phyloP scores from a whole-genome alignment of 2,888 invertebrate species.

The Drosophila algonquin region DNA sequence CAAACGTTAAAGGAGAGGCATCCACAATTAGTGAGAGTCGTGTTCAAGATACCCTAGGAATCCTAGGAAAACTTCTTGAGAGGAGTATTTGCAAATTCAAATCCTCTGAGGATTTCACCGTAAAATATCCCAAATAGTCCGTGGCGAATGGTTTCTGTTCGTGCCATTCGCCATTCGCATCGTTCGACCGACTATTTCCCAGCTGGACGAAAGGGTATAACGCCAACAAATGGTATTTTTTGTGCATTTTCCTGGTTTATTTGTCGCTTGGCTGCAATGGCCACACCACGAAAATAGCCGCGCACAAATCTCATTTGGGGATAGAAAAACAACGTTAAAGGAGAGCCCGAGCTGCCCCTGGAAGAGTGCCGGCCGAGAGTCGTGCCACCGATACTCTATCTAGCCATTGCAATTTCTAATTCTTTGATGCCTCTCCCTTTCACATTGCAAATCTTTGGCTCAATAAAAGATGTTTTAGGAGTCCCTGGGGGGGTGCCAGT shows the following conservation, averaged over 20 bases:
- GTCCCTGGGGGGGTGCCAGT: constrained; percentile 33
- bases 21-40: not conserved
- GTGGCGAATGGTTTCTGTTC: too few species aligned
- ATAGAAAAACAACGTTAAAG: not conserved
- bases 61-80: not conserved
- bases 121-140: too few species aligned
- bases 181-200: not conserved
- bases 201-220: not conserved
- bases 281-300: not conserved
- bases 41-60: constrained; percentile 20
- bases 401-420: not conserved
- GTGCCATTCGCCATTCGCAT: too few species aligned
- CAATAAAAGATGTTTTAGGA: constrained; percentile 30
- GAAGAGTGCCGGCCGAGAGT: not conserved
- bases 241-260: not conserved
- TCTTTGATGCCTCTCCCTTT: not conserved
- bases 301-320: not conserved
- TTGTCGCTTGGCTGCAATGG: not conserved
- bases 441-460: not conserved
- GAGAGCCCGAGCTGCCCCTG: not conserved
- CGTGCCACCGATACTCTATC: not conserved
- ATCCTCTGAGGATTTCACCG: too few species aligned
- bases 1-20: not conserved
- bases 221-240: not conserved
- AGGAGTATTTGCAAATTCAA: too few species aligned